Base-by-base conservation (phyloP, 2,888 invertebrate genomes). In the Melanotus villosus region DNA sequence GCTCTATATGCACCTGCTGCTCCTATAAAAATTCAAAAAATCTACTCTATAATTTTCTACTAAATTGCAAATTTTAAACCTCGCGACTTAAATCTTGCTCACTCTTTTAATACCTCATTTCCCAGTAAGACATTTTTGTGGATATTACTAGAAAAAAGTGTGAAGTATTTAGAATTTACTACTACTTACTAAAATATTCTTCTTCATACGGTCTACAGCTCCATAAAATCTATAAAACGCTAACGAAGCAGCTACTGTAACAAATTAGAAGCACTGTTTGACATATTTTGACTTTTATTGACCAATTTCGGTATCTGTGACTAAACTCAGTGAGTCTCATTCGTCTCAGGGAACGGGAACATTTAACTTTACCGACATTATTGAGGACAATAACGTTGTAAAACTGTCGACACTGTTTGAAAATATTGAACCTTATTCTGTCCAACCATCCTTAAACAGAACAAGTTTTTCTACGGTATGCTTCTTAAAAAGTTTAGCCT, bases 331-430 rank as follows among this genome's bases (percentile, higher is more conserved):
- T 47, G 47, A 50, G 50, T 43, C 38, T 45, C 50, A 65, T 74
- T 75, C 72, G 70, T 71, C 69, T 69, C 65, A 63, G 43, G 21
- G 21, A 62, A 32, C 34, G 32, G 36, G 36, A 14, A 23, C 47
- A 59, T 70, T 75, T 73, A 65, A 72, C 70, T 70, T 70, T 70
- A 72, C 76, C 76, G 76, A 76, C 75, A 74, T 76, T 71, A 75
- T 75, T 73, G 72, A 60, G 50, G 62, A 75, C 76, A 76, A 76
- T 75, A 71, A 75, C 75, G 76, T 70, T 72, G 75, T 79, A 79
- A 79, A 79, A 77, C 77, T 79, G 79, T 79, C 79, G 76, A 75
- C 79, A 77, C 76, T 77, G 78, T 78, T 77, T 77, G 77, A 74
- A 79, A 79, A 77, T 79, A 77, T 76, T 74, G 73, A 60, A 70